Evolutionary conservation across 2,113 vertebrate species (phyloP), one percentile per base, ranked within the genome.

Genomic region (Nibea coibor): DNA sequence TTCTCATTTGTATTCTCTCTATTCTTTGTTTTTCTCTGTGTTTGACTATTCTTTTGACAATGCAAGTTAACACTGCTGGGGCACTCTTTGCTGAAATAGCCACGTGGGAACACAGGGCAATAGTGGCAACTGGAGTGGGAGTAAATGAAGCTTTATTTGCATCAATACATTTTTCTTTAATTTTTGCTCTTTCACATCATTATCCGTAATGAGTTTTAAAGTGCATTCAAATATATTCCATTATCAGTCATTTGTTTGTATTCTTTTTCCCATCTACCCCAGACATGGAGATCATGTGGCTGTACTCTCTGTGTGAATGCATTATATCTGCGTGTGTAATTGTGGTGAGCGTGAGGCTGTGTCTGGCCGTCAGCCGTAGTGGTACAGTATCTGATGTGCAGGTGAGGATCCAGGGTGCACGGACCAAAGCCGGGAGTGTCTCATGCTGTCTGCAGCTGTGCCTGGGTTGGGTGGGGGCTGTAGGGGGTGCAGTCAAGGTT

Each of bases 401-500:
- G 20, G 57, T 50, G 15, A 64, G 66, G 61, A 31, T 26, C 57
- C 82, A 72, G 65, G 51, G 48, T 1, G 17, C 26, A 3, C 35
- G 35, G 15, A 72, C 31, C 10, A 61, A 79, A 45, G 63, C 79
- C 1, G 82, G 88, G n/a, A 93, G 84, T 0, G 89, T 94, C 45
- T 88, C 94, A 0, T 73, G 82, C 72, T 95, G 91, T 68, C 94
- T 96, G 24, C 89, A 88, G 3, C 86, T 93, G 31, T 95, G 94
- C 68, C 83, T 96, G 80, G 94, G 94, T 31, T 92, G 92, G 84
- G 91, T 94, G 1, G 94, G 95, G 22, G 89, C 94, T 3, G 26
- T 94, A 0, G 95, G 94, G 3, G 95, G 92, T 2, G 91, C 90
- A 0, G 63, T 90, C 19, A 93, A 77, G 12, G 77, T 96, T 43